Conservation (phyloP, 2,888 invertebrate genomes). For the Conops quadrifasciatus region DNA sequence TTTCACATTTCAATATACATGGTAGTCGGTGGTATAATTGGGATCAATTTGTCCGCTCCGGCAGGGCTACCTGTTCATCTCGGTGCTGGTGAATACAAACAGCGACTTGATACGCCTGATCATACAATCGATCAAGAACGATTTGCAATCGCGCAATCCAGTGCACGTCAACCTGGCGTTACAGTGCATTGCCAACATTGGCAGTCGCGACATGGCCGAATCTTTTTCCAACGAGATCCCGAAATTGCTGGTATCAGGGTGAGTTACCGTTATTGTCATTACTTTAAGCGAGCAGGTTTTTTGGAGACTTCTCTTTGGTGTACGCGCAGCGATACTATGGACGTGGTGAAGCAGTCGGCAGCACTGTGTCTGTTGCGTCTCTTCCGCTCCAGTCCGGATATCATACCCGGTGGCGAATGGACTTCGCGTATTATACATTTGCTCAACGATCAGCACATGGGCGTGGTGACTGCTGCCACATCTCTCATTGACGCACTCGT, state of each 20-base stretch:
- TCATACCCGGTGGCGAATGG: conserved; percentile 98
- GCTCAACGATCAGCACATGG: conserved; percentile 98
- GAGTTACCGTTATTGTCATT: conserved; percentile 44
- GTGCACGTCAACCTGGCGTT: conserved; percentile 98
- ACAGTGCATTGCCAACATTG: conserved; percentile 99
- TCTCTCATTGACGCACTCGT: conserved; percentile 98
- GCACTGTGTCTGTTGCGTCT: conserved; percentile 94
- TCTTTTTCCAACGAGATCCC: conserved; percentile 98
- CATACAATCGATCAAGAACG: conserved; percentile 99
- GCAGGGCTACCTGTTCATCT: conserved; percentile 99
- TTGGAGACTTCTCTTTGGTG: too few relatives aligned
- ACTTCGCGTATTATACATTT: conserved; percentile 98
- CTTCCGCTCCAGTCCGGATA: conserved; percentile 94
- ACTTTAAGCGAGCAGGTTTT: too few relatives aligned
- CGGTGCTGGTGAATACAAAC: conserved; percentile 98
- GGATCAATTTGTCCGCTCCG: conserved; percentile 21
- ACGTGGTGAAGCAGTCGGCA: conserved; percentile 99
- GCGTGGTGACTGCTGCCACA: conserved; percentile 98
- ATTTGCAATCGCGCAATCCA: conserved; percentile 94
- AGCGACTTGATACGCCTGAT: conserved; percentile 99
- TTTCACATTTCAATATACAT: not conserved
- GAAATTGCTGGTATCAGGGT: conserved; percentile 96
- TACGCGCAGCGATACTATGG: conserved; percentile 88
- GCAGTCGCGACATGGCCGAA: conserved; percentile 99
- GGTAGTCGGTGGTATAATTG: not conserved